Evolutionary conservation across 2,888 invertebrate genomes (phyloP).

Genomic region (Hypsopygia costalis): DNA sequence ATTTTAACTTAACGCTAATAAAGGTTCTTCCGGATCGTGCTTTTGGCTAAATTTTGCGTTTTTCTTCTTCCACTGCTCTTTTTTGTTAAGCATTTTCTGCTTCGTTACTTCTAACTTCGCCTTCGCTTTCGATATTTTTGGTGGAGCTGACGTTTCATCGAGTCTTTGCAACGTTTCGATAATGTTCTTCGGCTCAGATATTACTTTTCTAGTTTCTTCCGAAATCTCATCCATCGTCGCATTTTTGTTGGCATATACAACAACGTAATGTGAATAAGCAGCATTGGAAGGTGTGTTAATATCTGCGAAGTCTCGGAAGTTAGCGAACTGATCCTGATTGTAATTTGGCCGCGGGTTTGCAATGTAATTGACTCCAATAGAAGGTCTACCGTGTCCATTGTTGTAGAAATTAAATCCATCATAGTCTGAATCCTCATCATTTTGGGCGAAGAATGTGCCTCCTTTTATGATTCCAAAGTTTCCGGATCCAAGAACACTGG

Average conservation of each 20-base stretch:
- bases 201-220: constrained; percentile 58
- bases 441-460: constrained; percentile 90
- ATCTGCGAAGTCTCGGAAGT: constrained; percentile 94
- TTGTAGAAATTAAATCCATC: constrained; percentile 82
- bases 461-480: constrained; percentile 93
- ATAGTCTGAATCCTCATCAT: constrained; percentile 83
- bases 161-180: constrained; percentile 88
- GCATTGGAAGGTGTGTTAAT: constrained; percentile 90
- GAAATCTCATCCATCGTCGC: constrained; percentile 81
- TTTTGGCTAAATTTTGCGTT: constrained; percentile 60
- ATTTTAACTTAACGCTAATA: constrained; percentile 84
- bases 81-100: constrained; percentile 60
- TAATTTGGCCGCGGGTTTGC: constrained; percentile 88
- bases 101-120: constrained; percentile 81
- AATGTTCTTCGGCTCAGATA: constrained; percentile 87
- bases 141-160: constrained; percentile 78
- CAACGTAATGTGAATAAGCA: constrained; percentile 90
- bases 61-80: constrained; percentile 68
- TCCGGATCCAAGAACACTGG: constrained; percentile 88
- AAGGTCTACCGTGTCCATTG: constrained; percentile 87
- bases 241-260: constrained; percentile 92
- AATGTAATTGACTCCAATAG: constrained; percentile 79
- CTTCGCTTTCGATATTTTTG: constrained; percentile 82
- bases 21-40: constrained; percentile 82
- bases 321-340: constrained; percentile 91